phyloP scores from a whole-genome alignment of 2,888 invertebrate species.

The Alitta virens region DNA sequence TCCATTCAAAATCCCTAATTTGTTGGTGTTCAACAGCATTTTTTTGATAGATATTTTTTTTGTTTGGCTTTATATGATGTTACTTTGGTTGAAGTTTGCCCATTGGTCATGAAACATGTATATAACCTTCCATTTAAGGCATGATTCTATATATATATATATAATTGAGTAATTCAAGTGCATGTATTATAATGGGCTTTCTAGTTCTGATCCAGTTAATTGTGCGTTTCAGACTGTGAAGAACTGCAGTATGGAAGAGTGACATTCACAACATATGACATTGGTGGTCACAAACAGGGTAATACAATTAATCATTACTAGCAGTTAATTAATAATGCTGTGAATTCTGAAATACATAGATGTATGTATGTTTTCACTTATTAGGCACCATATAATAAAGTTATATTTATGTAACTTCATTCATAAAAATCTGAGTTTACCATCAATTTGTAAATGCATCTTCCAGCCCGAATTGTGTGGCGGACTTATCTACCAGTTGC shows the following conservation, averaged over 20 bases:
- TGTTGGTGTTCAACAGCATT: background rate
- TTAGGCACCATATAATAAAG: too few relatives aligned
- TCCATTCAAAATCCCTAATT: background rate
- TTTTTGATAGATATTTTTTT: background rate
- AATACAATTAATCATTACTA: constrained; percentile 2
- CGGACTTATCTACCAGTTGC: constrained; percentile 38
- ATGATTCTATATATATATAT: background rate
- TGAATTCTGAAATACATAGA: too few relatives aligned
- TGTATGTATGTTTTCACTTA: too few relatives aligned
- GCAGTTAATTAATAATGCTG: too few relatives aligned
- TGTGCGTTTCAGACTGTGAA: constrained; percentile 30
- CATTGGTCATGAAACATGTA: too few relatives aligned
- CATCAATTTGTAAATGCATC: too few relatives aligned
- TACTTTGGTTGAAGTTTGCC: too few relatives aligned
- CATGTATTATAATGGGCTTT: too few relatives aligned
- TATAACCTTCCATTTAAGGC: too few relatives aligned
- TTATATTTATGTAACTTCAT: too few relatives aligned
- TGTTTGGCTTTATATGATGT: background rate
- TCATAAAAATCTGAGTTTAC: too few relatives aligned
- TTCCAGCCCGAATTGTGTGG: constrained; percentile 40
- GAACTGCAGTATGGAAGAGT: constrained; percentile 32
- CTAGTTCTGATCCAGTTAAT: background rate
- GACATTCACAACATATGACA: constrained; percentile 39
- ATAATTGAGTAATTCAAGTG: too few relatives aligned
- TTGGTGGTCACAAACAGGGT: constrained; percentile 42